Base-by-base conservation (phyloP, 2,888 invertebrate species). In the Thera britannica region DNA sequence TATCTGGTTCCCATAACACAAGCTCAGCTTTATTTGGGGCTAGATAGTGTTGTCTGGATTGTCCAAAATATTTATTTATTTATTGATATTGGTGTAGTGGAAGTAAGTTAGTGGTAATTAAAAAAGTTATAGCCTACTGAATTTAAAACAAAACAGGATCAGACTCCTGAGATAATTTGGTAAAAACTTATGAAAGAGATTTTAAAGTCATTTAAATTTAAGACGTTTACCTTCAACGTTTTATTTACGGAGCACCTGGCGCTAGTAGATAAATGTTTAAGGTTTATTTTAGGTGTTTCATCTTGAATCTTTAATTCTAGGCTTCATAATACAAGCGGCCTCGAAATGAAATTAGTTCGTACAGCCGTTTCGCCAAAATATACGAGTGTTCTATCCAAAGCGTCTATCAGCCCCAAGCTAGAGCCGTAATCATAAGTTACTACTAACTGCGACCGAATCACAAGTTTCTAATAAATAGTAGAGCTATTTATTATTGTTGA, bases 301-400 rank as follows among this genome's bases (percentile, higher is more conserved):
- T 3, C 7, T n/a, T 12, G n/a, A 46, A n/a, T 49, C n/a, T 49
- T 12, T 49, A 12, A n/a, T 49, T 49, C 49, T 49, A 4, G 49
- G 12, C 49, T 49, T 49, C 4, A 1, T 49, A 12, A 49, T 46
- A 7, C 2, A 12, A 2, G 6, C 12, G 49, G 2, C 12, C 12
- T 49, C n/a, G 49, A n/a, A 36, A 65, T 54, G 6, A 49, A 65
- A 65, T 65, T 55, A 55, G 48, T 49, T 51, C 35, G 23, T 48
- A 35, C 60, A 56, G 60, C 34, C 56, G 55, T 60, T 38, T 59
- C 48, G 11, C 41, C n/a, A 48, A 48, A 48, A 6, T 55, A 23
- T 46, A 60, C 34, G 65, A 51, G 56, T 51, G 56, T 56, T 65
- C 23, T 60, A 65, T 60, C 60, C 65, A 65, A 56, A 60, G 38